Conservation (phyloP, 2,888 invertebrate species). For the Gymnoscelis rufifasciata region DNA sequence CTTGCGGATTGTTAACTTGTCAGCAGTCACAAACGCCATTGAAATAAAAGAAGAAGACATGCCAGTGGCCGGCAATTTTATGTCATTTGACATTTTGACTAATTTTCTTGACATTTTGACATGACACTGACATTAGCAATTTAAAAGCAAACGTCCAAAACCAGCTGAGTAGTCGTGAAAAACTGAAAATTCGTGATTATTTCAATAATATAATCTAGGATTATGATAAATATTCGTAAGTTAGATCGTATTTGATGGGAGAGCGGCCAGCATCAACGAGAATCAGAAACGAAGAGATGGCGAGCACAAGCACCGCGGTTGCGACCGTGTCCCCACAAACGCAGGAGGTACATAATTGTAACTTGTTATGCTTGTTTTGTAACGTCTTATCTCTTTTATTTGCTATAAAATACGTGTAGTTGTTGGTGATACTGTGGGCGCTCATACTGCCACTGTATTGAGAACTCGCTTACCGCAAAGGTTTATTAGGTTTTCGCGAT, state of each 20-base stretch:
- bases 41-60: too few relatives aligned
- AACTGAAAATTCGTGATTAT: conserved; percentile 18
- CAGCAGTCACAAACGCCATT: too few relatives aligned
- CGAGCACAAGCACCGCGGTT: conserved; percentile 67
- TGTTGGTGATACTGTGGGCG: conserved; percentile 30
- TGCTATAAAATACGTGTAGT: conserved; percentile 31
- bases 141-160: not conserved
- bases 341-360: conserved; percentile 53
- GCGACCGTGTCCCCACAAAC: conserved; percentile 59
- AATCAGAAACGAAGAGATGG: conserved; percentile 59
- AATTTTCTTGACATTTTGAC: too few relatives aligned
- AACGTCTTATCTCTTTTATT: conserved; percentile 52
- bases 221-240: conserved; percentile 41
- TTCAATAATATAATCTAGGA: conserved; percentile 23
- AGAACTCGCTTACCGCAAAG: conserved; percentile 9
- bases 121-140: not conserved
- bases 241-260: conserved; percentile 54
- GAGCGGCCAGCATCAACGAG: conserved; percentile 44
- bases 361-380: conserved; percentile 21
- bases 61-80: too few relatives aligned
- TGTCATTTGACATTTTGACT: not conserved
- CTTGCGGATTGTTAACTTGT: too few relatives aligned
- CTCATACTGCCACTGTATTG: conserved; percentile 11
- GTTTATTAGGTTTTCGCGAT: conserved; percentile 30
- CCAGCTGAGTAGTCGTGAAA: not conserved